These are phyloP conservation scores for Aricia artaxerxes DNA, from an alignment of 2,888 invertebrate genomes.

Conservation along the genomic window DNA sequence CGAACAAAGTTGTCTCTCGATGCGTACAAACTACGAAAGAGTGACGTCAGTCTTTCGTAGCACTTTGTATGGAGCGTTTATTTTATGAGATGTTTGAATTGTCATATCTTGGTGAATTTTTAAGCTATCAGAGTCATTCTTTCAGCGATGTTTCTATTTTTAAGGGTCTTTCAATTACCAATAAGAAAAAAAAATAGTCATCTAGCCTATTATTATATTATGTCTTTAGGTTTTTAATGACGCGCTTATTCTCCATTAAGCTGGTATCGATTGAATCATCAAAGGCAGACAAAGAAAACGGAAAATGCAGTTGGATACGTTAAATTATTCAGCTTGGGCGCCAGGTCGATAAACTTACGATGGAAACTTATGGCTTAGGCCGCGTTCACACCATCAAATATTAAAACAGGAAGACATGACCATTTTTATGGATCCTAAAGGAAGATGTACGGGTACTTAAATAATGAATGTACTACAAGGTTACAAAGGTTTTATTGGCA, in stretches of 20 bases:
- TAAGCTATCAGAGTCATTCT: too few relatives aligned
- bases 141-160: too few relatives aligned
- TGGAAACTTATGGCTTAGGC: slow-evolving; percentile 8
- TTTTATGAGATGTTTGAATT: too few relatives aligned
- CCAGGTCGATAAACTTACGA: slow-evolving; percentile 23
- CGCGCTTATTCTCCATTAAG: neutral
- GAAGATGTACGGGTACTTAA: neutral
- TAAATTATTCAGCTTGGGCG: slow-evolving; percentile 23
- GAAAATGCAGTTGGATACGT: neutral
- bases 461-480: neutral
- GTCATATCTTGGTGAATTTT: too few relatives aligned
- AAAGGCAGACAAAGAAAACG: slow-evolving; percentile 12
- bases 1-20: too few relatives aligned
- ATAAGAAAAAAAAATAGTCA: too few relatives aligned
- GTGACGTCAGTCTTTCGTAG: too few relatives aligned
- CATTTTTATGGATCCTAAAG: neutral
- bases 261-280: neutral
- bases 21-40: too few relatives aligned
- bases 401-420: slow-evolving; percentile 13
- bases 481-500: neutral
- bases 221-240: neutral
- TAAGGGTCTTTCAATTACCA: too few relatives aligned
- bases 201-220: too few relatives aligned
- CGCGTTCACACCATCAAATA: slow-evolving; percentile 7
- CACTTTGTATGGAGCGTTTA: too few relatives aligned